phyloP scores from a whole-genome alignment of 2,888 invertebrate genomes.

The Bellardia pandia region DNA sequence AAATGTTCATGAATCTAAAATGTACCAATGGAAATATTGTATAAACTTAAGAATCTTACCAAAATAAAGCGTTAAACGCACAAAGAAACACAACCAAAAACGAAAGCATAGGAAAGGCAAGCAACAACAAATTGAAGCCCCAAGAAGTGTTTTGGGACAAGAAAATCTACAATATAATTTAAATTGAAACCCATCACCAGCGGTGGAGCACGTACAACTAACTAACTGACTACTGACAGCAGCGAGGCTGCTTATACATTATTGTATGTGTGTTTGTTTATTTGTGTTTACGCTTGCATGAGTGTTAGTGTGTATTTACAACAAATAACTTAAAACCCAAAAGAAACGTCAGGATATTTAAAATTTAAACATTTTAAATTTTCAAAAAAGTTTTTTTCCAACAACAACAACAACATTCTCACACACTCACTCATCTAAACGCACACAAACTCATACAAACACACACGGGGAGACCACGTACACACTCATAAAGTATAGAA shows the following conservation, averaged over 20 bases:
- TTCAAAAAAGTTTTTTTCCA: constrained; percentile 3
- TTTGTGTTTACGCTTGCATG: not conserved
- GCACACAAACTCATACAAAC: not conserved
- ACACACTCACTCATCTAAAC: not conserved
- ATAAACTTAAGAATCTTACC: constrained; percentile 19
- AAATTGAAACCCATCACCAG: constrained; percentile 39
- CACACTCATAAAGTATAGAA: constrained; percentile 18
- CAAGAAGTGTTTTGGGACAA: constrained; percentile 41
- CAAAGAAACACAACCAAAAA: not conserved
- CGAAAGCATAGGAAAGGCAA: not conserved
- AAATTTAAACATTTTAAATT: constrained; percentile 32
- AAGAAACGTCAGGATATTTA: constrained; percentile 42
- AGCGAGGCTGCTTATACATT: constrained; percentile 4
- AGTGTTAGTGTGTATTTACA: not conserved
- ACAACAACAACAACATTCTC: not conserved
- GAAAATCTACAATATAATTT: constrained; percentile 42
- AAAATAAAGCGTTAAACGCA: constrained; percentile 27
- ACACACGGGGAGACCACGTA: not conserved
- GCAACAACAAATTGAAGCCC: not conserved
- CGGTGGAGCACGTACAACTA: constrained; percentile 13
- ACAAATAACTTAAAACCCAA: constrained; percentile 50
- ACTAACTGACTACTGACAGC: constrained; percentile 13
- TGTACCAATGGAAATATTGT: not conserved
- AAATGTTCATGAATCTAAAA: constrained; percentile 35
- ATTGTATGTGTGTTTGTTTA: not conserved